These are phyloP conservation scores for Stegostoma tigrinum DNA, from an alignment of 2,113 vertebrate genomes.

Conservation along the genomic window DNA sequence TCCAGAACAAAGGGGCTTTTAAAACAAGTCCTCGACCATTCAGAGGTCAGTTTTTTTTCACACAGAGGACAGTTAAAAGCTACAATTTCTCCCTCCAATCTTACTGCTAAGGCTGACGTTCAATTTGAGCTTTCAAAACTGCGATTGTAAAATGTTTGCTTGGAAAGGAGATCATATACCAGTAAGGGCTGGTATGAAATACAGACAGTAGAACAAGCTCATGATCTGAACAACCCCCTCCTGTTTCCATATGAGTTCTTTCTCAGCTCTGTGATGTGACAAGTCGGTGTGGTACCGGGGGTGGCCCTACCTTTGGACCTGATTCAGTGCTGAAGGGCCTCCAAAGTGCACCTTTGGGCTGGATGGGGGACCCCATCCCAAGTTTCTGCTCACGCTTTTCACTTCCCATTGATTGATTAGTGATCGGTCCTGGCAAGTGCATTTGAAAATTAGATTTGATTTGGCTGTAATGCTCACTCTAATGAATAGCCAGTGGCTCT, in stretches of 20 bases:
- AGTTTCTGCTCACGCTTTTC: background rate
- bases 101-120: background rate
- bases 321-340: background rate
- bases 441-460: background rate
- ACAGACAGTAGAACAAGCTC: background rate
- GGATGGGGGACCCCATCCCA: background rate
- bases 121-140: background rate
- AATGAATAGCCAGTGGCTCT: background rate
- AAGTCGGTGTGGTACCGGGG: background rate
- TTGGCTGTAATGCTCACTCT: background rate
- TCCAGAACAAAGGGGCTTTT: too few species aligned
- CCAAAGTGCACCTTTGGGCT: background rate
- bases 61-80: background rate
- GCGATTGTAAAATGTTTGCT: background rate
- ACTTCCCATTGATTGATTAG: background rate
- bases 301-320: background rate
- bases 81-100: background rate
- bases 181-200: background rate
- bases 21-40: background rate
- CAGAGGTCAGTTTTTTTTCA: background rate
- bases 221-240: background rate
- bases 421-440: background rate
- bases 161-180: background rate
- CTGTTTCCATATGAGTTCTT: background rate
- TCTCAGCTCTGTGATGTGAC: background rate